Conservation (phyloP, 2,888 invertebrate species). For the Lycophotia porphyrea region DNA sequence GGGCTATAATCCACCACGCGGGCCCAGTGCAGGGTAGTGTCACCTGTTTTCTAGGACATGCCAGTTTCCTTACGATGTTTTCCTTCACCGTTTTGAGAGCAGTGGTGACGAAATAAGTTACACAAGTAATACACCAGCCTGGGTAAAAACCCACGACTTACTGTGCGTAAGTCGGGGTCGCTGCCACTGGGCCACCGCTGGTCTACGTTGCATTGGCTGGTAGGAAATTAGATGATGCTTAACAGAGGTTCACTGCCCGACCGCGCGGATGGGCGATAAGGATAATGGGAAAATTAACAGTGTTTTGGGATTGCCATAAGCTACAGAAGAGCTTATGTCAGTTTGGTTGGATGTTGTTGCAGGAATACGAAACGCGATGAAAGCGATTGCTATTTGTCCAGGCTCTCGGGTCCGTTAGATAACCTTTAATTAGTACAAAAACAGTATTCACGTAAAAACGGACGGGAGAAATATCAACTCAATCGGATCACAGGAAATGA, state of each 20-base stretch:
- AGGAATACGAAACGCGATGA: neutral
- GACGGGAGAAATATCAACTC: neutral
- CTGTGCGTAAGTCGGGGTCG: too few species aligned
- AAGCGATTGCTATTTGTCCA: neutral
- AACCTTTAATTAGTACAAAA: neutral
- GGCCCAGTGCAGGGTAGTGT: too few species aligned
- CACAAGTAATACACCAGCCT: too few species aligned
- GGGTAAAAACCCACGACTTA: too few species aligned
- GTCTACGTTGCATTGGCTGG: neutral
- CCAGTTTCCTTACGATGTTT: too few species aligned
- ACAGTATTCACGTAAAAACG: neutral
- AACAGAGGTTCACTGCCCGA: neutral
- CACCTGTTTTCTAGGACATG: too few species aligned
- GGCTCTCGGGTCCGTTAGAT: neutral
- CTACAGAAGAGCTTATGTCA: neutral
- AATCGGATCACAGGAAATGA: neutral
- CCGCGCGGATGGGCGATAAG: neutral
- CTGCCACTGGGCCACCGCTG: too few species aligned
- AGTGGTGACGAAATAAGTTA: too few species aligned
- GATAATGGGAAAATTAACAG: neutral
- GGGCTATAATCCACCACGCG: too few species aligned
- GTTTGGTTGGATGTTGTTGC: neutral
- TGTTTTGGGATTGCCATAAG: neutral
- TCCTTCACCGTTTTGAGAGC: too few species aligned
- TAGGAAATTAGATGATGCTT: neutral